phyloP scores from a whole-genome alignment of 2,113 vertebrate genomes.

The Thinocorus orbignyianus region DNA sequence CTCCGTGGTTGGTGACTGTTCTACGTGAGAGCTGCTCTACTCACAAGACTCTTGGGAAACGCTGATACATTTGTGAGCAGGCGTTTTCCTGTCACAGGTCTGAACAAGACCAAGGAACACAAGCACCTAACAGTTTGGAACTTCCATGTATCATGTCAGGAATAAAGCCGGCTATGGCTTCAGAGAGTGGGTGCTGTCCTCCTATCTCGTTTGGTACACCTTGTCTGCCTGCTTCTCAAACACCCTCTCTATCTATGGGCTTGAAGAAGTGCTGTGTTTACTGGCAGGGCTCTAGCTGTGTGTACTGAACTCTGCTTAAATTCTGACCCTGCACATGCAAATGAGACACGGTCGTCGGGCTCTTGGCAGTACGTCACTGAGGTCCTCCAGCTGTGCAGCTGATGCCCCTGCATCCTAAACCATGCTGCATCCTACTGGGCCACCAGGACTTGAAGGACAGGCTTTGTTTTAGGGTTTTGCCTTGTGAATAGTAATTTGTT shows the following conservation, averaged over 20 bases:
- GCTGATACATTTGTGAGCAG: background rate
- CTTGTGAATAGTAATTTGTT: background rate
- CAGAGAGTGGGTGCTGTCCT: background rate
- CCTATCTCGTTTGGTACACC: fast-evolving
- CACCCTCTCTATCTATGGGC: background rate
- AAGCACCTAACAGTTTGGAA: background rate
- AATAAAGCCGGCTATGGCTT: background rate
- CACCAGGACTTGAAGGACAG: slow-evolving; percentile 5
- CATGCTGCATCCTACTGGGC: background rate
- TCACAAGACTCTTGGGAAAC: background rate
- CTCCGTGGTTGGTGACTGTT: background rate
- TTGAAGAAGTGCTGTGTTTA: background rate
- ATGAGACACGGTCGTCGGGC: fast-evolving
- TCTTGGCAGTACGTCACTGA: fast-evolving
- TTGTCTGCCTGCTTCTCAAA: background rate
- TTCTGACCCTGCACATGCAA: background rate
- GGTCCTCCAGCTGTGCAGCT: background rate
- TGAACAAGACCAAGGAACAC: background rate
- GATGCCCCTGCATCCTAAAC: background rate
- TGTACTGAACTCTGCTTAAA: background rate
- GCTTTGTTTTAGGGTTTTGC: slow-evolving; percentile 11
- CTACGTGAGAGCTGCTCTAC: background rate
- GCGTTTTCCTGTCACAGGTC: background rate
- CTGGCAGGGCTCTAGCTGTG: background rate
- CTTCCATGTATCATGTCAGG: fast-evolving